Conservation (phyloP, 2,888 invertebrate species). For the Tenthredo mesomela region DNA sequence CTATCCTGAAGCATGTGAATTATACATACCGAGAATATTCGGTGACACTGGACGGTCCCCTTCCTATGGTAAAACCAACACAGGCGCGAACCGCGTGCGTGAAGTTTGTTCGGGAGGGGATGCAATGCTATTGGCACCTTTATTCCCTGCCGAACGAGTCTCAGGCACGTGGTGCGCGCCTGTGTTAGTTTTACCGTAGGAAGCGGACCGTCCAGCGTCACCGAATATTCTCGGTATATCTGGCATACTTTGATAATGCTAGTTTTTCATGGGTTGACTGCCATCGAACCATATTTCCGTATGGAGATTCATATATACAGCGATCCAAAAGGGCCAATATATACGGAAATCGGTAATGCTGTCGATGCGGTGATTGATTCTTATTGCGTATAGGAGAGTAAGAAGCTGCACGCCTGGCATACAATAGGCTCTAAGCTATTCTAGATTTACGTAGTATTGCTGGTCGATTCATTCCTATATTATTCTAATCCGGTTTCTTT, state of each 20-base stretch:
- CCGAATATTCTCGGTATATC: too few relatives aligned
- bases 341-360: constrained; percentile 11
- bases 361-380: neutral
- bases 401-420: neutral
- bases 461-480: neutral
- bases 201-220: too few relatives aligned
- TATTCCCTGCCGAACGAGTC: too few relatives aligned
- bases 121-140: too few relatives aligned
- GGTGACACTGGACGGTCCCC: too few relatives aligned
- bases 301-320: neutral
- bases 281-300: too few relatives aligned
- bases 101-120: too few relatives aligned
- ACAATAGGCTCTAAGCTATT: neutral
- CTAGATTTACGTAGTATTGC: neutral
- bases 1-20: neutral
- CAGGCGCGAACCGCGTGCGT: too few relatives aligned
- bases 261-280: neutral
- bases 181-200: too few relatives aligned
- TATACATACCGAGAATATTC: too few relatives aligned
- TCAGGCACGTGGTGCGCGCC: too few relatives aligned
- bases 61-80: too few relatives aligned
- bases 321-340: constrained; percentile 1
- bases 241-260: constrained; percentile 24
- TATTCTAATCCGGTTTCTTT: neutral
- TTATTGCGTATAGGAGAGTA: neutral